Percentiles rank a stretch among this genome's conserved stretches.
phyloP scores from a whole-genome alignment of 2,113 vertebrate genomes.

The Microcebus tavaratra region DNA sequence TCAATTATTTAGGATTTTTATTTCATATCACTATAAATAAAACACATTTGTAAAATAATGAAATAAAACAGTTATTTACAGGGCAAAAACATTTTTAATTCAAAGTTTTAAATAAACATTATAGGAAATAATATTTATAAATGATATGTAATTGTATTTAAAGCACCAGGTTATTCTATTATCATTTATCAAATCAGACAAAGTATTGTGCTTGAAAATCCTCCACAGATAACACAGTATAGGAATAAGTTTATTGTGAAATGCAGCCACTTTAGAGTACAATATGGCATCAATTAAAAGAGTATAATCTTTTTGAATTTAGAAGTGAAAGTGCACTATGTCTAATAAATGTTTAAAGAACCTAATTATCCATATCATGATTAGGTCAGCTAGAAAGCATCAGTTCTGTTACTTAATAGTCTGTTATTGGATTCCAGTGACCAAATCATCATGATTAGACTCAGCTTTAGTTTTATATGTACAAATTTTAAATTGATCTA shows the following conservation, averaged over 20 bases:
- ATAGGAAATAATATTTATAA: not conserved
- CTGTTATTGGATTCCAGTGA: not conserved
- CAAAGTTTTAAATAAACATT: not conserved
- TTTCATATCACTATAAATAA: not conserved
- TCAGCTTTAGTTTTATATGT: not conserved
- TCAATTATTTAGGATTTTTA: slow-evolving; percentile 16
- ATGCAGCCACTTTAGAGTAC: not conserved
- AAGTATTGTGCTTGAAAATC: not conserved
- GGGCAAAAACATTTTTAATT: not conserved
- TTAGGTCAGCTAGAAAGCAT: not conserved
- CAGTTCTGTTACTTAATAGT: not conserved
- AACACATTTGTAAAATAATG: not conserved
- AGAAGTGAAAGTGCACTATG: not conserved
- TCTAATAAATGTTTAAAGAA: not conserved
- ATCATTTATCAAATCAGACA: not conserved
- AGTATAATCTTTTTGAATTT: not conserved
- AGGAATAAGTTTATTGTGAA: not conserved
- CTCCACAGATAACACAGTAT: not conserved
- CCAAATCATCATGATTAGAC: not conserved
- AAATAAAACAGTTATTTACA: not conserved
- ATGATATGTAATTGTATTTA: not conserved
- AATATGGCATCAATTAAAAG: slow-evolving; percentile 7
- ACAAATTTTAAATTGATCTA: not conserved
- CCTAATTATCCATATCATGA: not conserved
- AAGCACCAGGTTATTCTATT: not conserved